These are phyloP conservation scores for Sinocyclocheilus rhinocerous DNA, from an alignment of 2,113 vertebrate genomes.

Conservation along the genomic window DNA sequence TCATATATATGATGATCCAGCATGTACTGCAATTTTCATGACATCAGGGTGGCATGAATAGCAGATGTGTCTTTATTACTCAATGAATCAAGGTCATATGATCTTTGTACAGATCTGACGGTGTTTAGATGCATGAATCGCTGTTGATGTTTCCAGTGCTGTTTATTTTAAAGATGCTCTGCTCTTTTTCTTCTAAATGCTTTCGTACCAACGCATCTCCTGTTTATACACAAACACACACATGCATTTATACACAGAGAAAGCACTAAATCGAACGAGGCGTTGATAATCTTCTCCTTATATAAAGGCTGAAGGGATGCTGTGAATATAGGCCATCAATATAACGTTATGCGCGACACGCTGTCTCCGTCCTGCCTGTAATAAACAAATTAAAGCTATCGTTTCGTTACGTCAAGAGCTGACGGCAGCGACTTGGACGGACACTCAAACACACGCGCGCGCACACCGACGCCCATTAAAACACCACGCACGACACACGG, in stretches of 20 bases:
- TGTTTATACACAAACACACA: not conserved
- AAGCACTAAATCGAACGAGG: constrained; percentile 18
- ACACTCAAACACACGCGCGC: constrained; percentile 12
- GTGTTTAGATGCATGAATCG: not conserved
- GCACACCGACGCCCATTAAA: constrained; percentile 59
- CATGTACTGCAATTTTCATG: not conserved
- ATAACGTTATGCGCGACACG: not conserved
- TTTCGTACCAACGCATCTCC: constrained; percentile 24
- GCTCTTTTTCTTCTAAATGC: not conserved
- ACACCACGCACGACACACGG: constrained; percentile 52
- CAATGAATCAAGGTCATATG: constrained; percentile 54
- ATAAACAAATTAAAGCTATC: constrained; percentile 48
- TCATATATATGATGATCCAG: not conserved
- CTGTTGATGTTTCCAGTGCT: not conserved
- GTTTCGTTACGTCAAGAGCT: constrained; percentile 41
- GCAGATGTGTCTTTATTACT: constrained; percentile 24
- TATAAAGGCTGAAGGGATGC: not conserved
- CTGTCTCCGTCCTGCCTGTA: not conserved
- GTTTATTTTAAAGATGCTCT: constrained; percentile 29
- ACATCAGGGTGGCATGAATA: constrained; percentile 27
- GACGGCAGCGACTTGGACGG: constrained; percentile 25
- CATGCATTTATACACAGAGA: constrained; percentile 4
- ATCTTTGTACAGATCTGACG: not conserved
- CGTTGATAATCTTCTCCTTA: constrained; percentile 9
- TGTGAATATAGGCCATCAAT: constrained; percentile 6